Evolutionary conservation across 2,888 invertebrate species (phyloP), one percentile per base, ranked within the genome.

Genomic region (Crepidodera aurea): DNA sequence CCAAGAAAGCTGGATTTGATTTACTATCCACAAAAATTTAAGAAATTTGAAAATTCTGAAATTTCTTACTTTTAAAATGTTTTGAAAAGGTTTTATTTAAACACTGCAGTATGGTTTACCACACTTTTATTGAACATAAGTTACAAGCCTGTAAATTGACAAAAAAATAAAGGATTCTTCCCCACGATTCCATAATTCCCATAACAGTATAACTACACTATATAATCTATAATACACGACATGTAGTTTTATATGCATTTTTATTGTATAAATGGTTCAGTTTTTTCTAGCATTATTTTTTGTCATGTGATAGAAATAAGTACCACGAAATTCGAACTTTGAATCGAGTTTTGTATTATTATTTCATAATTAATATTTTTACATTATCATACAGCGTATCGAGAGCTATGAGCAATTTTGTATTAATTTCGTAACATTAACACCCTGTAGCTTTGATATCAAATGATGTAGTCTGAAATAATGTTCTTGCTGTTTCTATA

Each of bases 131-230:
- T 66, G 56, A 61, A 67, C 60, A 65, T 65, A 67, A 67, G 64
- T 64, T 64, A 68, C 66, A 68, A 68, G 68, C 68, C 66, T 68
- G 60, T 65, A 68, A 62, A 64, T 64, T 60, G 61, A 64, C 66
- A 68, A 66, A 68, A 67, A 48, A 50, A 68, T 64, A 64, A 64
- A 50, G 34, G 53, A 55, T 56, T 62, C 27, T 58, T 32, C 50
- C 53, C 51, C 51, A 51, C 44, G 34, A 37, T 32, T 55, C 48
- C 48, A 22, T 18, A 18, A 44, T 46, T 22, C 58, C 40, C 25
- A 37, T 56, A 58, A 64, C 50, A 63, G 63, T 59, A 62, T 27
- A 13, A 8, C 53, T 50, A 56, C 13, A 40, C 59, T 61, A 64
- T 53, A n/a, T n/a, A 53, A 46, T 42, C 59, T 63, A 64, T 62